Evolutionary conservation across 2,888 invertebrate genomes (phyloP).

Genomic region (Aromia moschata): DNA sequence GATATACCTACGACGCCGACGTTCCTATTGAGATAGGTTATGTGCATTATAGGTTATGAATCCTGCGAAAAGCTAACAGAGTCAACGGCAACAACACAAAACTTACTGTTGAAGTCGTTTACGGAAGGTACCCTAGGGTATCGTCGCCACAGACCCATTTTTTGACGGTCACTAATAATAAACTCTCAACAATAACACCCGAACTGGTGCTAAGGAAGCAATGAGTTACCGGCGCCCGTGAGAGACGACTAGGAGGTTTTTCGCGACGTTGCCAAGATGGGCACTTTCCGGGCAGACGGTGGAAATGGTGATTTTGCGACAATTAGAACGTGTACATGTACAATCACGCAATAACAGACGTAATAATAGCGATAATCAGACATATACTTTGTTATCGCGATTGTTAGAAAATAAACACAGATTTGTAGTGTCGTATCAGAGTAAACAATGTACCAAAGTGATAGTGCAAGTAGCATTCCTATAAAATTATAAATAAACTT

Average conservation of each 20-base stretch:
- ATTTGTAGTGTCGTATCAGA: too few species aligned
- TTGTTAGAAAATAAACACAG: too few species aligned
- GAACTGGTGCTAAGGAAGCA: slow-evolving; percentile 9
- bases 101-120: slow-evolving; percentile 51
- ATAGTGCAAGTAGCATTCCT: too few species aligned
- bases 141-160: slow-evolving; percentile 50
- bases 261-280: slow-evolving; percentile 11
- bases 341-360: too few species aligned
- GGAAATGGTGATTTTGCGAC: too few species aligned
- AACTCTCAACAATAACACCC: slow-evolving; percentile 4
- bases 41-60: slow-evolving; percentile 13
- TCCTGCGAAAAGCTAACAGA: slow-evolving; percentile 29
- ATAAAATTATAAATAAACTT: too few species aligned
- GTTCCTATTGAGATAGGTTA: slow-evolving; percentile 31
- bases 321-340: too few species aligned
- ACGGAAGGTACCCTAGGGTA: slow-evolving; percentile 52
- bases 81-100: slow-evolving; percentile 15
- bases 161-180: neutral
- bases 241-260: neutral
- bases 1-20: slow-evolving; percentile 22
- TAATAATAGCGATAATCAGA: too few species aligned
- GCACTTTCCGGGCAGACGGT: neutral
- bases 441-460: too few species aligned
- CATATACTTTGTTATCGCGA: too few species aligned
- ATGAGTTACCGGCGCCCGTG: slow-evolving; percentile 7